Evolutionary conservation across 92 coral and sea anemone species (phyloP), one percentile per base, ranked within the genome.

Genomic region (Nematostella vectensis): DNA sequence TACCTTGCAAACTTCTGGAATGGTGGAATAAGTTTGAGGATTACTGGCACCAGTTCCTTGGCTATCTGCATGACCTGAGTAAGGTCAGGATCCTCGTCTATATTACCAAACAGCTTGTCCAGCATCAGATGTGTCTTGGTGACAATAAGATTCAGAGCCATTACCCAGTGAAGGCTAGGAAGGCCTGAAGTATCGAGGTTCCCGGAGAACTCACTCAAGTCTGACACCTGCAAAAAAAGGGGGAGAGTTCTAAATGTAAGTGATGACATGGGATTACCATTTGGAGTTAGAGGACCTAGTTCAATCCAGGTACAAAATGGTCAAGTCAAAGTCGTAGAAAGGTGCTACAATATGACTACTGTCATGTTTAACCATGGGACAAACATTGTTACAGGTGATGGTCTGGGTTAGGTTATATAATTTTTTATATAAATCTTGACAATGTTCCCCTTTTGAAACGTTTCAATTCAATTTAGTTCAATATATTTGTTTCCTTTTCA

Each of bases 1-100:
- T 57, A 93, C 99, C 94, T 83, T 53, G 85, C 76, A 82, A 78
- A 87, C 45, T 61, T 83, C 71, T 93, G 99, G 66, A 78, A 93
- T 24, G 75, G 33, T 19, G 83, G 80, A 62, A 93, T 75, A 44
- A 87, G 69, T 20, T 82, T 74, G 43, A 87, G 38, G 13, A 82
- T 63, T 9, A 62, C 59, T 13, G 88, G 85, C 1, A 93, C 59
- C 31, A 93, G 68, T 13, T 86, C 87, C 50, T 53, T 81, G 27
- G 78, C 94, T 42, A 75, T 68, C 52, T 80, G 78, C 68, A 71
- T 72, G 55, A 85, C 70, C 21, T 71, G 76, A 1, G 83, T 79
- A 12, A 86, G 61, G 58, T 77, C 82, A 8, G 85, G 87, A 36
- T 78, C 87, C 47, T 81, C 87, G 11, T 74, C 96, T 9, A 88